Percentiles rank a stretch among this genome's conserved stretches.
These are phyloP conservation scores for Danio jaintianensis DNA, from an alignment of 2,797 vertebrate species.

Conservation along the genomic window DNA sequence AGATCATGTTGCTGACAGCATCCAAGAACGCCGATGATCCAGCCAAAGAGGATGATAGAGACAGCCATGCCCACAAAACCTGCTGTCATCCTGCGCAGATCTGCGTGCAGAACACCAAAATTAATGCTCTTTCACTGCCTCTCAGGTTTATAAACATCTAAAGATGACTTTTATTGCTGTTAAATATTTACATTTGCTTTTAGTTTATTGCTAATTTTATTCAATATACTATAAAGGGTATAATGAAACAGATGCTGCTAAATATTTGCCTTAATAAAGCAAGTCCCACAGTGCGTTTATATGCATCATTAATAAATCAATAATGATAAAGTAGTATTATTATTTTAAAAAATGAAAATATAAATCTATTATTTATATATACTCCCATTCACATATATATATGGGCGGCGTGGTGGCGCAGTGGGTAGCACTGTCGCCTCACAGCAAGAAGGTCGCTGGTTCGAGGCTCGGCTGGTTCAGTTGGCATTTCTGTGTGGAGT, in stretches of 20 bases:
- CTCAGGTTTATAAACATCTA: background rate
- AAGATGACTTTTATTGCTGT: background rate
- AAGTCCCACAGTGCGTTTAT: background rate
- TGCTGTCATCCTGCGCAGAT: slow-evolving; percentile 93
- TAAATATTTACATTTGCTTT: background rate
- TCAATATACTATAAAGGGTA: background rate
- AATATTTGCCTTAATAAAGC: background rate
- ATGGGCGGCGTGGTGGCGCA: too few species aligned
- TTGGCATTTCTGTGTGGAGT: too few species aligned
- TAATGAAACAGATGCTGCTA: background rate
- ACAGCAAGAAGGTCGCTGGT: too few species aligned
- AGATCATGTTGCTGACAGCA: slow-evolving; percentile 95
- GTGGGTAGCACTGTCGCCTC: too few species aligned
- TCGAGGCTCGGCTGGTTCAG: too few species aligned
- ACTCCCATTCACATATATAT: too few species aligned
- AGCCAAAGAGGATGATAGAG: slow-evolving; percentile 94
- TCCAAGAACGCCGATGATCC: slow-evolving; percentile 92
- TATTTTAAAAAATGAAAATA: too few species aligned
- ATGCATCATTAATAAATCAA: too few species aligned
- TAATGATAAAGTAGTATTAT: too few species aligned
- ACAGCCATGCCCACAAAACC: slow-evolving; percentile 96
- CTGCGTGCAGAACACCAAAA: slow-evolving; percentile 67
- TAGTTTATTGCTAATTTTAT: background rate
- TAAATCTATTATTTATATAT: too few species aligned
- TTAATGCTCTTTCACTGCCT: background rate